Percentiles rank a stretch among this genome's conserved stretches.
Evolutionary conservation across 37 sponge, comb jelly and placozoan species (phyloP).

Genomic region (Sycon ciliatum): DNA sequence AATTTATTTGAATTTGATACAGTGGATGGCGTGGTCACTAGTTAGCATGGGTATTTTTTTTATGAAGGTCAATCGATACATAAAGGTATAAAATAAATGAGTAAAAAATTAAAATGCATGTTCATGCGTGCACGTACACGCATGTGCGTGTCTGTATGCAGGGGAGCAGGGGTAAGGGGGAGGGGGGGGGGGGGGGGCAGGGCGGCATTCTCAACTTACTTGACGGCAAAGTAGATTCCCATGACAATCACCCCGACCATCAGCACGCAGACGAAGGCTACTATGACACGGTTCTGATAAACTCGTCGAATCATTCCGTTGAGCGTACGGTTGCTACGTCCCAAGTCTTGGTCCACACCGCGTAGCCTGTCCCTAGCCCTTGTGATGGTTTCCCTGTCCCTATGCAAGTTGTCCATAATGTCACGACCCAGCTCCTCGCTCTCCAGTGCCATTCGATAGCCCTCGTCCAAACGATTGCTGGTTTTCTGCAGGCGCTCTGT

Average conservation of each 20-base stretch:
- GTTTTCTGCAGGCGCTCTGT: conserved; percentile 44
- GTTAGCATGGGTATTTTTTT: no score
- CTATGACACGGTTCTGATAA: conserved; percentile 30
- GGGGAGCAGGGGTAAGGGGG: no score
- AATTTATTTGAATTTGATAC: no score
- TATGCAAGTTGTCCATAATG: conserved; percentile 67
- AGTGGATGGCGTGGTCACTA: no score
- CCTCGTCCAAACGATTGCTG: conserved; percentile 52
- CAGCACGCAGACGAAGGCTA: conserved; percentile 47
- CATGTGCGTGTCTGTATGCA: no score
- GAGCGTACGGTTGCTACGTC: conserved; percentile 54
- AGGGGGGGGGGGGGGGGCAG: no score
- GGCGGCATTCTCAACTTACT: no score
- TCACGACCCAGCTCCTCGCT: conserved; percentile 60
- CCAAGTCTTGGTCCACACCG: no score
- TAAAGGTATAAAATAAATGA: no score
- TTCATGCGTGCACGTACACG: no score
- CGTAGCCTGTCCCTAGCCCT: conserved; percentile 47
- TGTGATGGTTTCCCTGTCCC: conserved; percentile 66
- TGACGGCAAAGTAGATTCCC: conserved; percentile 14
- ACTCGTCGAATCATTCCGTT: conserved; percentile 56
- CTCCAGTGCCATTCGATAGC: conserved; percentile 15
- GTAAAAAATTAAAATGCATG: no score
- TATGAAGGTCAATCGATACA: no score
- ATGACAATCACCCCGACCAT: conserved; percentile 49